Evolutionary conservation across 2,888 invertebrate species (phyloP).

Genomic region (Caenorhabditis macrosperma): DNA sequence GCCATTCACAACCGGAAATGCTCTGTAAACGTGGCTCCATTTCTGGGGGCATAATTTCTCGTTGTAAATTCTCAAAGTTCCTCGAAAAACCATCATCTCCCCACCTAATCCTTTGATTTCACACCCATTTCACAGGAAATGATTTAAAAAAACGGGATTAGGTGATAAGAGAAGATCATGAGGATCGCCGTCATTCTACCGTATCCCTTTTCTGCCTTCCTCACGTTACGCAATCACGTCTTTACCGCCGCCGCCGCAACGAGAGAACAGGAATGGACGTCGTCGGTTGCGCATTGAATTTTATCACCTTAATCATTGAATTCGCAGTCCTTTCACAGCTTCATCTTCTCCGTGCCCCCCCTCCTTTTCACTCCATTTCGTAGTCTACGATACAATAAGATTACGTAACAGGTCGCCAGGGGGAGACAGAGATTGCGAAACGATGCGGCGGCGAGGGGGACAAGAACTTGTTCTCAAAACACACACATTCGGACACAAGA

Average conservation of each 20-base stretch:
- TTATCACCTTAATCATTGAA: slow-evolving; percentile 29
- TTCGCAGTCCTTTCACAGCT: slow-evolving; percentile 3
- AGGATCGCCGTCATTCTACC: too few species aligned
- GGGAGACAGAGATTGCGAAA: slow-evolving; percentile 14
- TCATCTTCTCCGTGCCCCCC: background rate
- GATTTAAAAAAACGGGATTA: background rate
- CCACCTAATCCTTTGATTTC: background rate
- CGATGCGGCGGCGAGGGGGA: background rate
- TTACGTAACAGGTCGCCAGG: slow-evolving; percentile 44
- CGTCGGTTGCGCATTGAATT: slow-evolving; percentile 23
- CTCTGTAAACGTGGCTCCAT: too few species aligned
- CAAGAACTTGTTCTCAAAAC: slow-evolving; percentile 32
- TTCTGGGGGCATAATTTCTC: too few species aligned
- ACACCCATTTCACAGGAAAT: background rate
- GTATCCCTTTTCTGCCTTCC: slow-evolving; percentile 2
- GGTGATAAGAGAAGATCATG: too few species aligned
- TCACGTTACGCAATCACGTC: background rate
- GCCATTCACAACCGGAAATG: too few species aligned
- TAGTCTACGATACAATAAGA: slow-evolving; percentile 31
- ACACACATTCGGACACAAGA: background rate
- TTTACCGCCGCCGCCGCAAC: background rate
- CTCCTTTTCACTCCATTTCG: slow-evolving; percentile 3
- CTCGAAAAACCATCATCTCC: too few species aligned
- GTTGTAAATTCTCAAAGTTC: background rate
- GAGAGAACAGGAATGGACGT: slow-evolving; percentile 24